Conservation (phyloP, 2,888 invertebrate genomes). For the Sicus ferrugineus region DNA sequence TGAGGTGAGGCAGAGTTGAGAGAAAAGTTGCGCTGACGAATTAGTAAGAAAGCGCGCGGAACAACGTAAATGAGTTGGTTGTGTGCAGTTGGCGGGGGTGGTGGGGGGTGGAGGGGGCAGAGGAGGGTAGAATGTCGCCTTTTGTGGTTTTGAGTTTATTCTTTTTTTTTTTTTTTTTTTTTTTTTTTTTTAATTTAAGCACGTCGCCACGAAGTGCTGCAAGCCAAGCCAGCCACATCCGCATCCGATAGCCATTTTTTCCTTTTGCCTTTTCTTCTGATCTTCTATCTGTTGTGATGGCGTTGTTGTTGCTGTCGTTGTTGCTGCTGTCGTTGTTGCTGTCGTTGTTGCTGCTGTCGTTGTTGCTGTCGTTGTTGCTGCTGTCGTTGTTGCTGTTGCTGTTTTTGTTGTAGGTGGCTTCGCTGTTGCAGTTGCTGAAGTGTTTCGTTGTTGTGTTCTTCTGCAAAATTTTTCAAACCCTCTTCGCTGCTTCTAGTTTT, state of each 20-base stretch:
- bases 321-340: neutral
- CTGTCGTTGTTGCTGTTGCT: neutral
- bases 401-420: neutral
- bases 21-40: neutral
- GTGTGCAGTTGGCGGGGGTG: neutral
- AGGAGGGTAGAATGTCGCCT: neutral
- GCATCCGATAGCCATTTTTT: conserved; percentile 10
- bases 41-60: neutral
- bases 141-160: neutral
- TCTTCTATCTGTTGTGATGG: neutral
- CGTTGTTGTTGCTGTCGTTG: neutral
- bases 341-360: conserved; percentile 1
- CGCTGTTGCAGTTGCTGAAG: neutral
- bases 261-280: neutral
- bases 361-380: too few species aligned
- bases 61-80: neutral
- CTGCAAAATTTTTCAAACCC: neutral
- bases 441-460: conserved; percentile 15
- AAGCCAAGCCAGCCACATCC: conserved; percentile 19
- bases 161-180: neutral
- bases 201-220: conserved; percentile 7
- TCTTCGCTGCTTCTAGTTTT: neutral
- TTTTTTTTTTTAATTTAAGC: conserved; percentile 13
- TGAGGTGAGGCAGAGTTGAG: neutral
- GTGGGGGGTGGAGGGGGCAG: neutral